Base-by-base conservation (phyloP, 2,797 vertebrate species). In the Hemitrygon akajei region DNA sequence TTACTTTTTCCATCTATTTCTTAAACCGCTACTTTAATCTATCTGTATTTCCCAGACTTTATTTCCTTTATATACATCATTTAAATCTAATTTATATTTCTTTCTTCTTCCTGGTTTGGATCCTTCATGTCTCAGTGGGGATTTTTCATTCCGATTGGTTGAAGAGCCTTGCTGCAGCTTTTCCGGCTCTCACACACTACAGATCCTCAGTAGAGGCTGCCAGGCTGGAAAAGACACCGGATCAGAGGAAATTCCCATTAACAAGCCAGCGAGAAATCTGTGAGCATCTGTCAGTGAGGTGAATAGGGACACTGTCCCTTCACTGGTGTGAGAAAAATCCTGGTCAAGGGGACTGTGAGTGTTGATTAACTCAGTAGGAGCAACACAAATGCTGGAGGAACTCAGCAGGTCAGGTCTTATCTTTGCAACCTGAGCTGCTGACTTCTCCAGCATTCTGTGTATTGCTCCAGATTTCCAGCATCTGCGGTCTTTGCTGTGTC, bases 71-170 rank as follows among this genome's bases (percentile, higher is more conserved):
- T 82, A 25, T 56, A 56, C 80, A 25, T 81, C 18, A 81, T 82
- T 81, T 82, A 82, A 82, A 25, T 56, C 22, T 56, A 56, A 82
- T 47, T 82, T 82, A 82, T 82, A 82, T 82, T 56, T 82, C 37
- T 25, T 82, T 20, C 80, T 82, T 27, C 80, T 56, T 82, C 18
- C 40, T 82, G 80, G 37, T 82, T 82, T 82, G 22, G 80, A 82
- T 47, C 22, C 40, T 73, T 22, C 71, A 73, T 73, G 71, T 73
- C 71, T 73, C 71, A 73, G 71, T 73, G 71, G 22, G 71, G 71
- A 73, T 73, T 73, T 73, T 73, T 73, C 22, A 73, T 22, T 73
- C 22, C 71, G 71, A 73, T 73, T 73, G 71, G 71, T 73, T 73
- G 71, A 73, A 73, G 71, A 73, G 71, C 71, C 71, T 73, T 25